phyloP scores from a whole-genome alignment of 2,113 vertebrate genomes.

The Mirounga angustirostris region DNA sequence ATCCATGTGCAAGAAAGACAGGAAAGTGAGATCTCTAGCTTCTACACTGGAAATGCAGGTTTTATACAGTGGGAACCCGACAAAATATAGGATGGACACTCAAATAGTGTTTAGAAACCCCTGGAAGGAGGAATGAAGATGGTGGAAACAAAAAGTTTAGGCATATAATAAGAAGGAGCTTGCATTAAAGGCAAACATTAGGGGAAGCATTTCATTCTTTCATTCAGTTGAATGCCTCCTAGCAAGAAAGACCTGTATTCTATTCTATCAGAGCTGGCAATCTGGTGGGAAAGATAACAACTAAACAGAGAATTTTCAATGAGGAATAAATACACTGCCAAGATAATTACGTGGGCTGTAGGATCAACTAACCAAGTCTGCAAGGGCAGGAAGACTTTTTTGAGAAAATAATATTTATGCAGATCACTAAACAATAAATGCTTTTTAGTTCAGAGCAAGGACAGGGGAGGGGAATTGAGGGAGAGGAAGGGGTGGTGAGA shows the following conservation, averaged over 20 bases:
- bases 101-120: neutral
- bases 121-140: neutral
- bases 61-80: neutral
- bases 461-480: neutral
- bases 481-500: neutral
- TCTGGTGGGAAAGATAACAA: neutral
- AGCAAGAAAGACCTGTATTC: neutral
- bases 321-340: neutral
- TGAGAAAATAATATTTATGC: neutral
- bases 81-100: neutral
- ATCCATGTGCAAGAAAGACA: neutral
- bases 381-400: neutral
- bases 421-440: neutral
- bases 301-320: neutral
- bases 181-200: neutral
- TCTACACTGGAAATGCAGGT: neutral
- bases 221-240: neutral
- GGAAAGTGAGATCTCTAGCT: neutral
- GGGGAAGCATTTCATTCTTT: neutral
- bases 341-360: neutral
- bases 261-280: neutral
- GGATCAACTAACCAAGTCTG: neutral
- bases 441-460: neutral
- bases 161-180: neutral
- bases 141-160: neutral